Evolutionary conservation across 2,113 vertebrate species (phyloP), one percentile per base, ranked within the genome.

Genomic region (Haliaeetus leucogaster): DNA sequence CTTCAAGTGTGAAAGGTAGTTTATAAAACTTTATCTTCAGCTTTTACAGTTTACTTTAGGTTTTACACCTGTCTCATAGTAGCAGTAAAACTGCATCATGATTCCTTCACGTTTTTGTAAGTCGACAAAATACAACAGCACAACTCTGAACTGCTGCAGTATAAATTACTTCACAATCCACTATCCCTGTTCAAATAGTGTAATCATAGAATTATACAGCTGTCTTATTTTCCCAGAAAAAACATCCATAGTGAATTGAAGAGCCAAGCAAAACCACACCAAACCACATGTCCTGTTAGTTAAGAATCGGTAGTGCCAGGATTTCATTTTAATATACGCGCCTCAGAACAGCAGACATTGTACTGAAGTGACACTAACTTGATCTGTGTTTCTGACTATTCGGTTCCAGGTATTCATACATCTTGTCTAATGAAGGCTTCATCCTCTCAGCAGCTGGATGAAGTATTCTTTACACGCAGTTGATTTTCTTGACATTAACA

Each of bases 21-120:
- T 96, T 70, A 91, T 90, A 91, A 95, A 98, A 94, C 72, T 95
- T 94, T 83, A 77, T 71, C 93, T 95, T 89, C 63, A 61, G 61
- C 62, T 92, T 97, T 96, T 86, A 95, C 68, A 85, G 67, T 93
- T 96, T 84, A 85, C 68, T 91, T 95, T 77, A 70, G 61, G 78
- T 95, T 97, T 97, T 86, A 90, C 89, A 94, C 73, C 86, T 97
- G 67, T 92, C 90, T 92, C 50, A 8, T 6, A 73, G 53, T 12
- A 72, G 61, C 47, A 90, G 77, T 76, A 92, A 96, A 95, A 95
- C 81, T 32, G 47, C 50, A 82, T 52, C 18, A 16, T 9, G 48
- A 86, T 21, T 93, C 72, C 67, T 74, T 71, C 9, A 1, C 6
- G 0, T 3, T 90, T 67, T 63, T 58, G 61, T 50, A 82, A 83